phyloP scores from a whole-genome alignment of 2,888 invertebrate species.

The Dione juno region DNA sequence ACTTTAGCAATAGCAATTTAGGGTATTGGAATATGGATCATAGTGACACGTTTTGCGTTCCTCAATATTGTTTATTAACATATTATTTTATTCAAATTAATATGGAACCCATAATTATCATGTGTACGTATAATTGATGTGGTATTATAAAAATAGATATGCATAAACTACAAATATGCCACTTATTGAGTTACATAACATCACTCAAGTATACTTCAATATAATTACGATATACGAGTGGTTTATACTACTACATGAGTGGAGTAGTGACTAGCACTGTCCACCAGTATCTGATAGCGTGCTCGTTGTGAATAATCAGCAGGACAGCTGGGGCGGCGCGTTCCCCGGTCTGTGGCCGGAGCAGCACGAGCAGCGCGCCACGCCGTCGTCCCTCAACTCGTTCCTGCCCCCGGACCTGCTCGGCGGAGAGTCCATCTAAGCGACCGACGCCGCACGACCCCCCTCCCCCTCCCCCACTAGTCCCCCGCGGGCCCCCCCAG shows the following conservation, averaged over 20 bases:
- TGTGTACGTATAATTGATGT: too few species aligned
- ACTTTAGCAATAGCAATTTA: too few species aligned
- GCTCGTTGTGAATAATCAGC: background rate
- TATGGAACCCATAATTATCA: too few species aligned
- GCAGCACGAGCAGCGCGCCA: constrained; percentile 90
- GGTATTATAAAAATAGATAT: too few species aligned
- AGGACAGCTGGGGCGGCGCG: constrained; percentile 75
- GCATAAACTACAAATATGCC: background rate
- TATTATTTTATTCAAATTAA: too few species aligned
- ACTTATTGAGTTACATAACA: background rate
- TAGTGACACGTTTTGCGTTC: too few species aligned
- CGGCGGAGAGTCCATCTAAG: constrained; percentile 93
- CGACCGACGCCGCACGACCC: constrained; percentile 29
- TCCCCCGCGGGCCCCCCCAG: constrained; percentile 71
- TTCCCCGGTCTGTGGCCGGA: constrained; percentile 87
- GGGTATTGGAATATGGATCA: too few species aligned
- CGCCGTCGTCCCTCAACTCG: constrained; percentile 93
- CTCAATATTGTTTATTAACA: too few species aligned
- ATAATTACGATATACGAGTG: background rate
- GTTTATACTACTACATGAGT: background rate
- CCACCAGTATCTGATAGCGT: background rate
- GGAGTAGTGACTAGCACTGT: too few species aligned
- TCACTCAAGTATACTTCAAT: background rate
- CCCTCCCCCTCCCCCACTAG: constrained; percentile 39
- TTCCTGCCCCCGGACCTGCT: constrained; percentile 94